Conservation (phyloP, 2,113 vertebrate genomes). For the Hippocampus mohnikei region DNA sequence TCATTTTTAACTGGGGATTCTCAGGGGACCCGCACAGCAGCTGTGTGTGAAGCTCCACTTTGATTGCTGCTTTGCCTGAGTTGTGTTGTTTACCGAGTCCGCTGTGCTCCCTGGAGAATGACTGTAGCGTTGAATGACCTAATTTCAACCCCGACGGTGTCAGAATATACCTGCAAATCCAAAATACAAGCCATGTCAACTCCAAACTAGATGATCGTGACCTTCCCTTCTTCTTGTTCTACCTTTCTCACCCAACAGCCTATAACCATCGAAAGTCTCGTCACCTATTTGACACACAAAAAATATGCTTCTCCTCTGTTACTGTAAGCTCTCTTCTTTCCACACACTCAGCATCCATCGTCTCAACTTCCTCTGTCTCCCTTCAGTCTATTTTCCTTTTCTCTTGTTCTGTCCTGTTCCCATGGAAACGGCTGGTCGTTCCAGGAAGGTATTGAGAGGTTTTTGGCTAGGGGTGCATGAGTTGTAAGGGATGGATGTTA, state of each 20-base stretch:
- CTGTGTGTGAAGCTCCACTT: slow-evolving; percentile 3
- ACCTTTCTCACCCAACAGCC: slow-evolving; percentile 2
- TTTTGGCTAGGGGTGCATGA: slow-evolving; percentile 39
- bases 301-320: slow-evolving; percentile 7
- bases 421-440: slow-evolving; percentile 71
- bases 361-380: slow-evolving; percentile 29
- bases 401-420: slow-evolving; percentile 58
- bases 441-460: slow-evolving; percentile 53
- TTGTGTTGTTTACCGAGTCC: slow-evolving; percentile 13
- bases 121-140: not conserved
- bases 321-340: slow-evolving; percentile 13
- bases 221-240: slow-evolving; percentile 6
- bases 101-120: not conserved
- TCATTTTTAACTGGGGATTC: not conserved
- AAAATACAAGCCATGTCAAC: not conserved
- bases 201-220: slow-evolving; percentile 4
- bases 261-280: slow-evolving; percentile 12
- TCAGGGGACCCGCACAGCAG: not conserved
- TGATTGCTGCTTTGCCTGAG: slow-evolving; percentile 6
- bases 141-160: slow-evolving; percentile 35
- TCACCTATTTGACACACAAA: slow-evolving; percentile 14
- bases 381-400: slow-evolving; percentile 23
- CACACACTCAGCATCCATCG: slow-evolving; percentile 35
- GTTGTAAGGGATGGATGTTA: slow-evolving; percentile 61
- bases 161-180: not conserved